Percentiles rank a stretch among this genome's conserved stretches.
Evolutionary conservation across 2,888 invertebrate genomes (phyloP).

Genomic region (Epirrita christyi): DNA sequence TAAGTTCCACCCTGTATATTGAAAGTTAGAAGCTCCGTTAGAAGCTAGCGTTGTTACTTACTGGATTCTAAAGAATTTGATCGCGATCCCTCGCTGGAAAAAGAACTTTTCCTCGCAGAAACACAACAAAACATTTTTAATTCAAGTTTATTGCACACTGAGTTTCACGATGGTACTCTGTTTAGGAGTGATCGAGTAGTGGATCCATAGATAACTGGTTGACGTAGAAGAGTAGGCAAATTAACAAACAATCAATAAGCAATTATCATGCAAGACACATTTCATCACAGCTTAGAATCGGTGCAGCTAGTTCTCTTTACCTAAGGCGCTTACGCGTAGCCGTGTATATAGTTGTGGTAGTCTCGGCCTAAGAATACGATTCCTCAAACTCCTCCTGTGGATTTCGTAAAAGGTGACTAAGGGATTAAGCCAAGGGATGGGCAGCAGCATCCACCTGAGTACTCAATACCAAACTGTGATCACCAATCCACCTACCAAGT

Average conservation of each 20-base stretch:
- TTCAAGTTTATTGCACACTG: constrained; percentile 4
- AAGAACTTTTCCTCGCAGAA: constrained; percentile 34
- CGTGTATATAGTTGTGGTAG: too few species aligned
- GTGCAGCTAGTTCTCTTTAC: constrained; percentile 9
- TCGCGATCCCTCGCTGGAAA: constrained; percentile 33
- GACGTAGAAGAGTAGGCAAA: constrained; percentile 26
- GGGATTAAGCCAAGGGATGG: too few species aligned
- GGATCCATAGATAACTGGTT: constrained; percentile 17
- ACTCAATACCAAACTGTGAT: too few species aligned
- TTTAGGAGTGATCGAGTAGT: constrained; percentile 12
- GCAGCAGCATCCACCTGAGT: too few species aligned
- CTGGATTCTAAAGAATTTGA: constrained; percentile 40
- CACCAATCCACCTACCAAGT: too few species aligned
- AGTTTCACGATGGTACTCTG: background rate
- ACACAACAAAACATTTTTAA: constrained; percentile 56
- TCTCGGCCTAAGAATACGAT: too few species aligned
- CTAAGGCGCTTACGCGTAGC: background rate
- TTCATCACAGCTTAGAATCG: constrained; percentile 18
- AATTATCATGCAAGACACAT: constrained; percentile 48
- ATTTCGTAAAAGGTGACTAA: too few species aligned
- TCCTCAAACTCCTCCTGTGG: too few species aligned
- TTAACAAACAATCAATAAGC: constrained; percentile 57
- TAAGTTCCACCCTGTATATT: too few species aligned
- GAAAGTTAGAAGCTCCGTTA: constrained; percentile 14
- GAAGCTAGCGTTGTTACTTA: constrained; percentile 41